Base-by-base conservation (phyloP, 1,140 invertebrate species). In the Drosophila lowei region DNA sequence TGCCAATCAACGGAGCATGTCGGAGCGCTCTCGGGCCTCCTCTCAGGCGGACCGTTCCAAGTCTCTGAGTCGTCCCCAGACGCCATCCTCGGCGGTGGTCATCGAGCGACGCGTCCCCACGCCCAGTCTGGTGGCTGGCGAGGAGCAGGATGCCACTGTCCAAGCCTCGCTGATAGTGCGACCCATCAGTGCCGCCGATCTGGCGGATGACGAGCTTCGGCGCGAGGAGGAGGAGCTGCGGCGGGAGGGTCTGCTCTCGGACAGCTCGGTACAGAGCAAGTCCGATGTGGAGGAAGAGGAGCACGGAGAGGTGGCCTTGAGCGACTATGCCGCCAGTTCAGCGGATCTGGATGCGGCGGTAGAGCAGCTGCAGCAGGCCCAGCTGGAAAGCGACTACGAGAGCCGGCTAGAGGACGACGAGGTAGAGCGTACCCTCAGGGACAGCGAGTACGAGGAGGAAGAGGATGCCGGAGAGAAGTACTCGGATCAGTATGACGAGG, bases 71-170 rank as follows among this genome's bases (percentile, higher is more conserved):
- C 90, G 93, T 11, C 91, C 91, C 54, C 93, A 93, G 62, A 94
- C 93, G 8, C 93, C 93, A 6, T 93, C 93, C 7, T 93, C 93
- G 11, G 93, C 93, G n/a, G 93, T 94, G 59, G 86, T 94, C 30
- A 92, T 94, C 5, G 93, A 94, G 78, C 91, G 92, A 77, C 91
- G 93, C 3, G 93, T 93, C 1, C 91, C 93, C 70, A 93, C 93
- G n/a, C 93, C 89, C 7, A 93, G 93, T 5, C 90, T 92, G 65
- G 93, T 92, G 46, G 91, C 57, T 13, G 72, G 72, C 6, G 76
- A 77, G 15, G 89, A 83, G 34, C 34, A 38, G 16, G 92, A 93
- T 56, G 92, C 91, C 79, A 92, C 93, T 34, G 89, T 94, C 67
- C 92, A 93, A 88, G 93, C 93, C 3, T 92, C 93, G 4, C 79